A percentile compares a stretch with the other conserved stretches of the same genome.
Evolutionary conservation across 1,140 invertebrate species (phyloP).

Genomic region (Euwallacea fornicatus): DNA sequence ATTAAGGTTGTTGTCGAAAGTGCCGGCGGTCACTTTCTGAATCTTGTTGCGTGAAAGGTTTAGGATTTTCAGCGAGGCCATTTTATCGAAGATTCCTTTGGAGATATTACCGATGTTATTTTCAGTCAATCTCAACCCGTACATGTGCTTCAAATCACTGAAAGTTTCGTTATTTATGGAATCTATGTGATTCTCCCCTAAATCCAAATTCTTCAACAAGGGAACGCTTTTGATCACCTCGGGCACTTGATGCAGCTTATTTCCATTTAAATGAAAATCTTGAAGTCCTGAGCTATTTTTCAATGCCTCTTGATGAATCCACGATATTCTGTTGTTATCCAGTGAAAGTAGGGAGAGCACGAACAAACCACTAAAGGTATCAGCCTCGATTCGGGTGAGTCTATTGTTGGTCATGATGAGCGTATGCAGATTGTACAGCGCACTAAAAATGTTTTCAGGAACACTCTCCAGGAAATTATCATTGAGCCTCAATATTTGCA

Average conservation of each 20-base stretch:
- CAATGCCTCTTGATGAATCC: conserved; percentile 77
- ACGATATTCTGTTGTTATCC: conserved; percentile 80
- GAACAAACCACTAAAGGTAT: conserved; percentile 76
- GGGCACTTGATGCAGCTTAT: conserved; percentile 82
- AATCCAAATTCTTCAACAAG: conserved; percentile 80
- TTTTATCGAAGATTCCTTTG: conserved; percentile 80
- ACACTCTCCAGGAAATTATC: conserved; percentile 81
- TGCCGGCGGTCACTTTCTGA: conserved; percentile 78
- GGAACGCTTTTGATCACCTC: conserved; percentile 78
- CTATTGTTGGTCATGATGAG: conserved; percentile 85
- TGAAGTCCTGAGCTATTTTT: conserved; percentile 82
- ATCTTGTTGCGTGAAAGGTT: conserved; percentile 88
- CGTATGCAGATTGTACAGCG: conserved; percentile 80
- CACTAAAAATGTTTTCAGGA: conserved; percentile 79
- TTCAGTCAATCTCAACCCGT: conserved; percentile 81
- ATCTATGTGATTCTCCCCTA: conserved; percentile 86
- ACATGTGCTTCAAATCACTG: conserved; percentile 76
- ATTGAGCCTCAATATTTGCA: conserved; percentile 80
- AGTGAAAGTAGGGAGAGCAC: conserved; percentile 77
- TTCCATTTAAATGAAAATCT: conserved; percentile 87
- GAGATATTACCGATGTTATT: conserved; percentile 86
- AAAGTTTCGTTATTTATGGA: conserved; percentile 82
- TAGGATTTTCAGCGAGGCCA: conserved; percentile 81
- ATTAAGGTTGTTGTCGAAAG: conserved; percentile 81
- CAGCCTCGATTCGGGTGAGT: conserved; percentile 73